A percentile compares a stretch with the other conserved stretches of the same genome.
These are phyloP conservation scores for Aricia artaxerxes DNA, from an alignment of 2,888 invertebrate species.

Conservation along the genomic window DNA sequence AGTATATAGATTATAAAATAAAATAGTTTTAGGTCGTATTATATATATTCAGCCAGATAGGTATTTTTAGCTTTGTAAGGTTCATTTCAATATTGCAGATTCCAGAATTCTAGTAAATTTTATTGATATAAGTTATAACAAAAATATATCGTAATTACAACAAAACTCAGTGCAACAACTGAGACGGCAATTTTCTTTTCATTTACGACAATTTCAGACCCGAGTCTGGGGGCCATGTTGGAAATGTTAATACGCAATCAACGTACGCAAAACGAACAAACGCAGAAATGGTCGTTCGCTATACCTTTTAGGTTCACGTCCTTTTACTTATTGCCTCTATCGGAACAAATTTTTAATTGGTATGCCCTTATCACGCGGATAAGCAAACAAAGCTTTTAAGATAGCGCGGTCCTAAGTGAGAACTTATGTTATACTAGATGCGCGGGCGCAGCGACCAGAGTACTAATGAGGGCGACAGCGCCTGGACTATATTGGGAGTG, in stretches of 20 bases:
- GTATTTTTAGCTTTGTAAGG: neutral
- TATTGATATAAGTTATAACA: neutral
- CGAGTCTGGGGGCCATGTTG: slow-evolving; percentile 8
- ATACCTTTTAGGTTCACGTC: slow-evolving; percentile 41
- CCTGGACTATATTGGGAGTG: neutral
- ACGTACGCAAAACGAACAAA: slow-evolving; percentile 40
- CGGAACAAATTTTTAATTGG: slow-evolving; percentile 69
- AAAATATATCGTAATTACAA: neutral
- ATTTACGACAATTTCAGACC: neutral
- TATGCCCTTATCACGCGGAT: slow-evolving; percentile 55
- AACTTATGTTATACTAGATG: slow-evolving; percentile 62
- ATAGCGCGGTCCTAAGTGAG: slow-evolving; percentile 64
- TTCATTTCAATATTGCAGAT: neutral
- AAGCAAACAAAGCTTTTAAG: slow-evolving; percentile 61
- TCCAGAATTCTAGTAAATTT: neutral
- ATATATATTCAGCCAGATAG: neutral
- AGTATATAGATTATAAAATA: neutral
- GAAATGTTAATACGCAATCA: slow-evolving; percentile 42
- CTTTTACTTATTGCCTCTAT: slow-evolving; percentile 45
- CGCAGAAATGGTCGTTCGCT: slow-evolving; percentile 41
- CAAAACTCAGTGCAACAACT: neutral
- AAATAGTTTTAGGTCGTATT: too few relatives aligned
- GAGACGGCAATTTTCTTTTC: neutral
- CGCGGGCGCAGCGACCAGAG: slow-evolving; percentile 33
- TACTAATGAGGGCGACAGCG: slow-evolving; percentile 21